Base-by-base conservation (phyloP, 2,888 invertebrate genomes). In the Acanthosepion esculentum region DNA sequence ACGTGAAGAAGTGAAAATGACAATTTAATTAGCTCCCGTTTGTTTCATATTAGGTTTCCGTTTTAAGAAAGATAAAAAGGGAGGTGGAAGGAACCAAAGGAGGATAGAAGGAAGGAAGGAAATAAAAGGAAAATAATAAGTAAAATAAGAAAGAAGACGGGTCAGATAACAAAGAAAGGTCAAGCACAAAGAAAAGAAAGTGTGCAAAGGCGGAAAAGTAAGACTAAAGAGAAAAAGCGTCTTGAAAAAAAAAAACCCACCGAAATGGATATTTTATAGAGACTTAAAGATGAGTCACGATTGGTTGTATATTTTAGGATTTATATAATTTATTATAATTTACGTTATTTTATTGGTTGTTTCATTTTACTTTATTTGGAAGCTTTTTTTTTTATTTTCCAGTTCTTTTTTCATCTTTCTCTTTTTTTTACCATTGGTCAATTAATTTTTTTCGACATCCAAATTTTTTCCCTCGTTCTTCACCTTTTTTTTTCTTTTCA, bases 191-290 rank as follows among this genome's bases (percentile, higher is more conserved):
- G 18, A 78, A 78, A 15, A 33, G 12, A n/a, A 5, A n/a, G 12
- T 0, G 15, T 12, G 5, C 1, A 15, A n/a, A n/a, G 23, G 0
- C 3, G 1, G 5, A 15, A n/a, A 78, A 78, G 5, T 18, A 12
- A 33, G 15, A 78, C 2, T 1, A 3, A 78, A 33, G 5, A 78
- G n/a, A 33, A 15, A 23, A 12, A n/a, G n/a, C n/a, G 6, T 0
- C 1, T n/a, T 59, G 10, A n/a, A 78, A 12, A 29, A 10, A 10
- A 78, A n/a, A n/a, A 78, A 10, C 7, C 0, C 1, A 26, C 2
- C 0, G 0, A 64, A 8, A 18, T 15, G 59, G 20, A 20, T 23
- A 23, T 41, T 41, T 41, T 41, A 41, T 41, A 41, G 41, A 41
- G 41, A 41, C 41, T 41, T 41, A 41, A 41, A 41, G 3, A 41